Evolutionary conservation across 2,888 invertebrate species (phyloP).

Genomic region (Ophion ventricosus): DNA sequence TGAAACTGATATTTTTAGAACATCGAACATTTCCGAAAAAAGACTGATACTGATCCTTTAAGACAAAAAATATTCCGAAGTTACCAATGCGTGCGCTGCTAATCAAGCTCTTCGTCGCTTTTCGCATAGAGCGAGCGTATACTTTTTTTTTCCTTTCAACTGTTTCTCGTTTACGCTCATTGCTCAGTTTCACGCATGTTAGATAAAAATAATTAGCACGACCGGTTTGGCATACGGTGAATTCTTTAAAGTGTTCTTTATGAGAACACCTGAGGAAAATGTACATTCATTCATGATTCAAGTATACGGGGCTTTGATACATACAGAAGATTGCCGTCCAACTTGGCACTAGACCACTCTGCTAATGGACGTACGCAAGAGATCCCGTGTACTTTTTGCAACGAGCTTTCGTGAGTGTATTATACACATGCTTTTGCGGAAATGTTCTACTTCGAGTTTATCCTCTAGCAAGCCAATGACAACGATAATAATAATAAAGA

Average conservation of each 20-base stretch:
- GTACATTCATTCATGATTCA: slow-evolving; percentile 21
- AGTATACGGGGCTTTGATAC: neutral
- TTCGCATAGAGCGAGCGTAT: neutral
- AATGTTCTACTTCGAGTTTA: neutral
- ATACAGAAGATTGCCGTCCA: neutral
- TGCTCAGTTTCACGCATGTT: neutral
- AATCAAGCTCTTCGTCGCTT: neutral
- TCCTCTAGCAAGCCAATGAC: neutral
- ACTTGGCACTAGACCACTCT: neutral
- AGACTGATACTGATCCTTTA: too few species aligned
- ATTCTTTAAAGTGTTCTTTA: neutral
- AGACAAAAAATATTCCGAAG: neutral
- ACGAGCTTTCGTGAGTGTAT: neutral
- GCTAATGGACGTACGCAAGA: slow-evolving; percentile 4
- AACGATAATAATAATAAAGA: neutral
- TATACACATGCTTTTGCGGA: neutral
- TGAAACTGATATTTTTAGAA: too few species aligned
- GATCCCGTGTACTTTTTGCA: neutral
- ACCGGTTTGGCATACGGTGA: neutral
- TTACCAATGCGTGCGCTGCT: neutral
- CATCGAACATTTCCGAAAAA: too few species aligned
- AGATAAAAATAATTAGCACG: neutral
- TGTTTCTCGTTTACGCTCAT: neutral
- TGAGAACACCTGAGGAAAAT: slow-evolving; percentile 1
- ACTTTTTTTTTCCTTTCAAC: neutral